Evolutionary conservation across 2,797 vertebrate genomes (phyloP), one percentile per base, ranked within the genome.

Genomic region (Spheniscus humboldti): DNA sequence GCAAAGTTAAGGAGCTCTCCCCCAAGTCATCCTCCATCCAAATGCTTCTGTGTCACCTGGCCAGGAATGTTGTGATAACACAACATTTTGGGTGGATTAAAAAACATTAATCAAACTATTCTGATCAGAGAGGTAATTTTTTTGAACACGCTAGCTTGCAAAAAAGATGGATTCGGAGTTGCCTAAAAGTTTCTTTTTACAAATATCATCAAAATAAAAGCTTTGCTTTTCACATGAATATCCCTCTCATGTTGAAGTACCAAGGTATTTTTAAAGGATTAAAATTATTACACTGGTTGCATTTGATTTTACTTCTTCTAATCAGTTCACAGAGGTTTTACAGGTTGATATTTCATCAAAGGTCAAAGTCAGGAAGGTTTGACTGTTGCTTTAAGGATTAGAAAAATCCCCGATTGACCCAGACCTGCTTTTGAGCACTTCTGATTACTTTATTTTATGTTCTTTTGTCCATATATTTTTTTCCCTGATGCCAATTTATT

Each of bases 151-250:
- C 0, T 69, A 17, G 2, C 13, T 69, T 79, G 27, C 9, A 53
- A 84, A 78, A 84, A 37, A 47, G 14, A 18, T 25, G 10, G 0
- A 0, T 45, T 37, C 0, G 2, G 41, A 47, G n/a, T 18, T 78
- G 22, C 18, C 47, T 57, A 13, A 3, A 41, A 7, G 4, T 59
- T 79, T 76, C 13, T 84, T 93, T 92, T 89, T 50, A 41, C 9
- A 66, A 80, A 53, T 41, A 55, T 28, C 7, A 41, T 30, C 19
- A 57, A 22, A 87, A 62, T 31, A 39, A 78, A 64, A 66, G 15
- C 31, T 76, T 84, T 74, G 9, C 3, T 84, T 59, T 90, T 74
- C 6, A 8, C 18, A 28, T 33, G 8, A 73, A 74, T 52, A 74
- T 63, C 25, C 13, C 5, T 76, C 25, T 87, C 6, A 23, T n/a